Evolutionary conservation across 2,113 vertebrate genomes (phyloP).

Genomic region (Vidua macroura): DNA sequence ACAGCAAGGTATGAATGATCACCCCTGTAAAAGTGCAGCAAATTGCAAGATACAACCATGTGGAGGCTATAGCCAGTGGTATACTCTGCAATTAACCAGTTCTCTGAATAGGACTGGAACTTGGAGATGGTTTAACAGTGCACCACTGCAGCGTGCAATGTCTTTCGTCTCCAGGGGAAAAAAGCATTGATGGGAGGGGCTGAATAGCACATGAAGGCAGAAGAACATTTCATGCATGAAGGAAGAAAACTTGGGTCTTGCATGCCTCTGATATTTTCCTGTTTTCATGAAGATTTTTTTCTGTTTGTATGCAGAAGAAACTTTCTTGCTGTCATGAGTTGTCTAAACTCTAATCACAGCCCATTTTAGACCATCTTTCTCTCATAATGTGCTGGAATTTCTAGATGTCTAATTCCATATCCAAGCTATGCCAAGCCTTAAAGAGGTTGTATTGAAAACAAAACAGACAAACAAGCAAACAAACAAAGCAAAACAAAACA

Average conservation of each 20-base stretch:
- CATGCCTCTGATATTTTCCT: background rate
- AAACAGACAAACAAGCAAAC: no score
- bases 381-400: background rate
- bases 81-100: background rate
- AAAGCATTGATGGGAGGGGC: background rate
- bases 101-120: background rate
- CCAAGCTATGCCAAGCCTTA: background rate
- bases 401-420: background rate
- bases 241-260: background rate
- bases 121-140: background rate
- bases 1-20: background rate
- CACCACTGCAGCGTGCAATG: background rate
- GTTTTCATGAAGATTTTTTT: background rate
- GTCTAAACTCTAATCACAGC: background rate
- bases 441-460: background rate
- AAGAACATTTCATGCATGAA: background rate
- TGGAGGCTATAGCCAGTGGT: background rate
- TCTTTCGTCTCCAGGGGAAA: background rate
- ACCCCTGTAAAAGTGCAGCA: background rate
- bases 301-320: background rate
- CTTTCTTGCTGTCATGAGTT: background rate
- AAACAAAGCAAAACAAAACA: background rate
- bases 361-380: background rate
- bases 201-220: background rate
- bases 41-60: background rate